Evolutionary conservation across 1,140 invertebrate genomes (phyloP).

Genomic region (Diorhabda elongata): DNA sequence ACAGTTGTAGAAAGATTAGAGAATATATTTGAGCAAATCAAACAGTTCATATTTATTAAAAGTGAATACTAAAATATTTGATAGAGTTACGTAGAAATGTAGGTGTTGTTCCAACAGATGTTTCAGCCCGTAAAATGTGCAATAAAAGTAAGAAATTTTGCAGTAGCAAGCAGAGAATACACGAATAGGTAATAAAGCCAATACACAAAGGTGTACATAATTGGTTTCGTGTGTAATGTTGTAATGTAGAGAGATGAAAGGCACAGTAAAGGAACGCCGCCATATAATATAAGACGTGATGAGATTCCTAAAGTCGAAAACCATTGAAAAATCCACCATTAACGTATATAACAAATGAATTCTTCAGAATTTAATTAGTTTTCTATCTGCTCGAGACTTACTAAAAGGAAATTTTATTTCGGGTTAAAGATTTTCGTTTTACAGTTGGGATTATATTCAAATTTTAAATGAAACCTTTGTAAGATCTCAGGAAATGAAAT

Average conservation of each 20-base stretch:
- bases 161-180: slow-evolving; percentile 15
- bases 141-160: slow-evolving; percentile 3
- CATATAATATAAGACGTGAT: slow-evolving; percentile 42
- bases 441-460: background rate
- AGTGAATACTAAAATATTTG: no score
- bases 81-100: slow-evolving; percentile 4
- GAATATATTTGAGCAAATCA: no score
- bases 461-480: slow-evolving; percentile 1
- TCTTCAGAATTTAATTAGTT: slow-evolving; percentile 31
- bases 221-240: slow-evolving; percentile 45
- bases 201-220: slow-evolving; percentile 46
- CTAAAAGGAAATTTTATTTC: background rate
- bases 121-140: background rate
- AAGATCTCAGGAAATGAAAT: background rate
- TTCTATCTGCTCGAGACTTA: slow-evolving; percentile 7
- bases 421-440: background rate
- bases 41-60: no score
- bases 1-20: no score
- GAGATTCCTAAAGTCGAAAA: slow-evolving; percentile 32
- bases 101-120: background rate
- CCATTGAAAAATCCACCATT: slow-evolving; percentile 21
- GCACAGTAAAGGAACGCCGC: slow-evolving; percentile 32
- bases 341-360: slow-evolving; percentile 23
- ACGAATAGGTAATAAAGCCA: slow-evolving; percentile 35
- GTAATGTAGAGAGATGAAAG: slow-evolving; percentile 45